Evolutionary conservation across 2,113 vertebrate species (phyloP).

Genomic region (Trematocara zebra): DNA sequence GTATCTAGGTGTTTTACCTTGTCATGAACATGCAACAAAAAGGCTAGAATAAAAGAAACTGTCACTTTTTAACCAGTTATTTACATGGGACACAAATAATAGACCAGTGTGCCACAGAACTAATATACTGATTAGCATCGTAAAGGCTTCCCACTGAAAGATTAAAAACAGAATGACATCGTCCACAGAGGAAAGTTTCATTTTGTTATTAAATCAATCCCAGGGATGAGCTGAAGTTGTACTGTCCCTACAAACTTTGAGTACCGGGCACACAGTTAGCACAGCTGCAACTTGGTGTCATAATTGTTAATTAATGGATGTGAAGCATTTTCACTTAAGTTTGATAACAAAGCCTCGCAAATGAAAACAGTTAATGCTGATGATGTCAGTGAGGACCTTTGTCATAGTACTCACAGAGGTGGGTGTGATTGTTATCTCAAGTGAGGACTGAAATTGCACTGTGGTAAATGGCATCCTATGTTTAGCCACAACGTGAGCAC

Average conservation of each 20-base stretch:
- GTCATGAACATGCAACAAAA: not conserved
- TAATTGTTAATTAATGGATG: not conserved
- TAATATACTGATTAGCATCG: not conserved
- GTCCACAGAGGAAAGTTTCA: not conserved
- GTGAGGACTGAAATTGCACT: not conserved
- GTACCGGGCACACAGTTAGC: not conserved
- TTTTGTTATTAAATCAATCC: not conserved
- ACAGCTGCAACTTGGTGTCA: not conserved
- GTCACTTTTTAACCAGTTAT: not conserved
- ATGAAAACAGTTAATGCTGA: not conserved
- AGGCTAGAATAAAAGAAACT: not conserved
- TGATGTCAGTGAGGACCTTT: not conserved
- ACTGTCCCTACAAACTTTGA: not conserved
- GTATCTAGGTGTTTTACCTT: not conserved
- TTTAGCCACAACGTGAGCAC: not conserved
- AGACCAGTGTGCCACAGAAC: not conserved
- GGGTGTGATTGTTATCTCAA: not conserved
- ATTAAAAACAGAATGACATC: not conserved
- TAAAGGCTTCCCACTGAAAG: not conserved
- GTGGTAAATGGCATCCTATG: not conserved
- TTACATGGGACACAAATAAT: not conserved
- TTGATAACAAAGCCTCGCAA: not conserved
- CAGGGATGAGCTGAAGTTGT: not conserved
- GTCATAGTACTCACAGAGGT: not conserved
- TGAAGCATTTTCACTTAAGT: not conserved